phyloP scores from a whole-genome alignment of 2,113 vertebrate species.

The Fregetta grallaria region DNA sequence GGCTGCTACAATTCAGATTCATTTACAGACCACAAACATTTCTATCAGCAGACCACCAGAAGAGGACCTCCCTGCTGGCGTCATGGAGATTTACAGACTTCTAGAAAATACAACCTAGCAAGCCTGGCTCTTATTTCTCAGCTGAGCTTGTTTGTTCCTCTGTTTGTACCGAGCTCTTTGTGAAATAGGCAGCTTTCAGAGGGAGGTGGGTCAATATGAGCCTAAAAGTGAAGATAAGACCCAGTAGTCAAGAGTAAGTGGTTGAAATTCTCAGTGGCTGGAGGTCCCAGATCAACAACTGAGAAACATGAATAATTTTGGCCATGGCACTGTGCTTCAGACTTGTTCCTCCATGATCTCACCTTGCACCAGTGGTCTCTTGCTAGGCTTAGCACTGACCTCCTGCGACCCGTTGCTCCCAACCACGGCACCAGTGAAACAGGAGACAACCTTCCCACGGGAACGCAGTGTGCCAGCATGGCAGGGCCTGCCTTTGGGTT shows the following conservation, averaged over 20 bases:
- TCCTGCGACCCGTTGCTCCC: background rate
- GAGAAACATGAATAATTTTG: background rate
- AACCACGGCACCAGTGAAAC: background rate
- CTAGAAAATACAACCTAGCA: background rate
- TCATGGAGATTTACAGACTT: background rate
- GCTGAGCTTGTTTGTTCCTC: background rate
- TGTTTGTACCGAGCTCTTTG: background rate
- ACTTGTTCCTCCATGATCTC: background rate
- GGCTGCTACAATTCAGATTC: background rate
- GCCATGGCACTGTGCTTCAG: background rate
- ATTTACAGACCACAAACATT: background rate
- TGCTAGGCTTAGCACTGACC: background rate
- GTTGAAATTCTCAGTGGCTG: background rate
- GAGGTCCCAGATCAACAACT: background rate
- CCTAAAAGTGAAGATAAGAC: background rate
- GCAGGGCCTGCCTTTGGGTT: background rate
- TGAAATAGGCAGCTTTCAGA: background rate
- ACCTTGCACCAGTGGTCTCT: background rate
- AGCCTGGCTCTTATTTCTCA: background rate
- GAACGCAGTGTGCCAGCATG: accelerated
- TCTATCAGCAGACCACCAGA: background rate
- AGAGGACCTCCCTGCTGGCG: background rate
- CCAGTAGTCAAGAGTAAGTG: background rate
- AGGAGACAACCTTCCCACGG: background rate
- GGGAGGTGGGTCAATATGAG: background rate